phyloP scores from a whole-genome alignment of 2,113 vertebrate species.

The Eptatretus burgeri region DNA sequence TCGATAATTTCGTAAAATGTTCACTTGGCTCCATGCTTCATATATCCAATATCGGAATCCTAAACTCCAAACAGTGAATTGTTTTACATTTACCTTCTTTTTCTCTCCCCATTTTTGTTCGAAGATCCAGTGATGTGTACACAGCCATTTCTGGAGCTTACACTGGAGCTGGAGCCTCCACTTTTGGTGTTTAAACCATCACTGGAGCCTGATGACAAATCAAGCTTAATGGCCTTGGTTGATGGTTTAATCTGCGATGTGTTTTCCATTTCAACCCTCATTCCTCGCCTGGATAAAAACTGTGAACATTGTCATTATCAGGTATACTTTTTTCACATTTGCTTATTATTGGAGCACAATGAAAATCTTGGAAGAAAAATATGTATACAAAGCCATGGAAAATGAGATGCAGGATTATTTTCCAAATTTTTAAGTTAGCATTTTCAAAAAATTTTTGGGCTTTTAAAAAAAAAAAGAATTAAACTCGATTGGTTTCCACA shows the following conservation, averaged over 20 bases:
- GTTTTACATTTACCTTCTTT: background rate
- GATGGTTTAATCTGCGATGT: slow-evolving; percentile 31
- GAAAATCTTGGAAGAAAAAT: too few relatives aligned
- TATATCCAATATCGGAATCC: background rate
- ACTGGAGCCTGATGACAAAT: slow-evolving; percentile 17
- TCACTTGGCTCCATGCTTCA: background rate
- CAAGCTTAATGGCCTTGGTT: slow-evolving; percentile 31
- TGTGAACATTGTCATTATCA: slow-evolving; percentile 31
- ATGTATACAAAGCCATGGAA: too few relatives aligned
- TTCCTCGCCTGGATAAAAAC: slow-evolving; percentile 25
- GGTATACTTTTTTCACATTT: slow-evolving; percentile 18
- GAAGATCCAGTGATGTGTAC: slow-evolving; percentile 24
- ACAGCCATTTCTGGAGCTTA: slow-evolving; percentile 39
- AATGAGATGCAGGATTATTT: too few relatives aligned
- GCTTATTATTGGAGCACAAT: too few relatives aligned
- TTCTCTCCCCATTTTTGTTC: slow-evolving; percentile 8
- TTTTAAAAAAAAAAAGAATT: too few relatives aligned
- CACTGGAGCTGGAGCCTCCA: slow-evolving; percentile 32
- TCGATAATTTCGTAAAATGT: too few relatives aligned
- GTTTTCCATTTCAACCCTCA: slow-evolving; percentile 32
- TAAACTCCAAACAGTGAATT: too few relatives aligned
- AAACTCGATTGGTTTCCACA: too few relatives aligned
- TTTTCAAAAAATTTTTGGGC: too few relatives aligned
- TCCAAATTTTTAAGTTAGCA: too few relatives aligned
- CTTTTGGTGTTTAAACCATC: slow-evolving; percentile 49